phyloP scores from a whole-genome alignment of 1,140 invertebrate genomes.

The Aphidius ervi region DNA sequence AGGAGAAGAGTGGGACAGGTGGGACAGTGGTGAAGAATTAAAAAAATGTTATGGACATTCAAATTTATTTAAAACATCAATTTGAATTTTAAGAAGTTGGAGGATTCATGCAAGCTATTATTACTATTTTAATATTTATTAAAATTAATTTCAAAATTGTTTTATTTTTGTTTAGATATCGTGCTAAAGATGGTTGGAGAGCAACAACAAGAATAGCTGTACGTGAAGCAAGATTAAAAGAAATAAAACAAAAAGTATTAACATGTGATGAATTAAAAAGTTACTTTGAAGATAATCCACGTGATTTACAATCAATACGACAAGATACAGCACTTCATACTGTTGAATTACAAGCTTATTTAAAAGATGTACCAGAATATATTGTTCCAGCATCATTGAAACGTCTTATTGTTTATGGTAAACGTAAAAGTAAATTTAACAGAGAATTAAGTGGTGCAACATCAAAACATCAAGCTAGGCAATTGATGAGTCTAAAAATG shows the following conservation, averaged over 20 bases:
- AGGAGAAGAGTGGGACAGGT: too few relatives aligned
- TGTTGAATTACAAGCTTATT: slow-evolving; percentile 76
- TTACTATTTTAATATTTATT: background rate
- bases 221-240: slow-evolving; percentile 87
- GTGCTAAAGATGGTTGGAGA: slow-evolving; percentile 90
- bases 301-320: slow-evolving; percentile 80
- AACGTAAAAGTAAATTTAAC: slow-evolving; percentile 47
- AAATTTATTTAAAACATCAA: slow-evolving; percentile 68
- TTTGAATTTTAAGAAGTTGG: slow-evolving; percentile 95
- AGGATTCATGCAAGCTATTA: slow-evolving; percentile 66
- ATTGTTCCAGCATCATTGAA: slow-evolving; percentile 77
- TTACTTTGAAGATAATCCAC: slow-evolving; percentile 94
- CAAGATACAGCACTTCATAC: slow-evolving; percentile 91
- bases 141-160: slow-evolving; percentile 6
- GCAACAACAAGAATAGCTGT: slow-evolving; percentile 90
- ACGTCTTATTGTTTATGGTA: slow-evolving; percentile 54
- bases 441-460: slow-evolving; percentile 37
- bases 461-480: slow-evolving; percentile 41
- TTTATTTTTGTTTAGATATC: slow-evolving; percentile 56
- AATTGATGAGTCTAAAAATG: slow-evolving; percentile 38
- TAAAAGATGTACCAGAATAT: slow-evolving; percentile 93
- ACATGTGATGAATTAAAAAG: slow-evolving; percentile 90
- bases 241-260: slow-evolving; percentile 92
- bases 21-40: too few relatives aligned
- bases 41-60: slow-evolving; percentile 57